Base-by-base conservation (phyloP, 2,888 invertebrate genomes). In the Archips xylosteana region DNA sequence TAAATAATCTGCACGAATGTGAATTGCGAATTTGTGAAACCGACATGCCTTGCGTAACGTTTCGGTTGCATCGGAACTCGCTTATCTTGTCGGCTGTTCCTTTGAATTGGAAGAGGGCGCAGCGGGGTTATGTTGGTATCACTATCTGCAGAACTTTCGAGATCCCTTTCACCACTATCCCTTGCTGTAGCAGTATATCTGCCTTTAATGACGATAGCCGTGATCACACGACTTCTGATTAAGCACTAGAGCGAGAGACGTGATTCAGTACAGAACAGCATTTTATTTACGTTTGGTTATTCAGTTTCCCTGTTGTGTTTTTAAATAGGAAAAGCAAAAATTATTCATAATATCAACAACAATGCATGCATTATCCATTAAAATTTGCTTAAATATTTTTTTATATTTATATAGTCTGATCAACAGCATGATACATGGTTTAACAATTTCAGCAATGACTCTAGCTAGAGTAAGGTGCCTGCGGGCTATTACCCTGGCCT, bases 101-200 rank as follows among this genome's bases (percentile, higher is more conserved):
- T 69, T 64, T 45, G 59, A 61, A 60, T 60, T 60, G 54, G 61
- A 42, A 36, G 63, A 68, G 42, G 73, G 69, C 65, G 64, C 65
- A 54, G 65, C 45, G 60, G 59, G 69, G 74, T 59, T 73, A 60
- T 32, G 66, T 57, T 13, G 32, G 39, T 63, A 45, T 34, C 70
- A 69, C 54, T 60, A 51, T 70, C 60, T 62, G 76, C 74, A 77
- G 77, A 81, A 87, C 88, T 90, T 89, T 88, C 88, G 75, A 85
- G 81, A 71, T 78, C 83, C 90, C 91, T 91, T 91, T 91, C 90
- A 88, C 90, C 81, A 77, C 84, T 84, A 87, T 85, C 83, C 84
- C 81, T 81, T 73, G 79, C 77, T 77, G 76, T 78, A 75, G 77
- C 74, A 75, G 49, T 77, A 76, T 76, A 82, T 82, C 81, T 82